These are phyloP conservation scores for Enteromius afrohamiltoni DNA, from an alignment of 2,797 vertebrate species.

Conservation along the genomic window DNA sequence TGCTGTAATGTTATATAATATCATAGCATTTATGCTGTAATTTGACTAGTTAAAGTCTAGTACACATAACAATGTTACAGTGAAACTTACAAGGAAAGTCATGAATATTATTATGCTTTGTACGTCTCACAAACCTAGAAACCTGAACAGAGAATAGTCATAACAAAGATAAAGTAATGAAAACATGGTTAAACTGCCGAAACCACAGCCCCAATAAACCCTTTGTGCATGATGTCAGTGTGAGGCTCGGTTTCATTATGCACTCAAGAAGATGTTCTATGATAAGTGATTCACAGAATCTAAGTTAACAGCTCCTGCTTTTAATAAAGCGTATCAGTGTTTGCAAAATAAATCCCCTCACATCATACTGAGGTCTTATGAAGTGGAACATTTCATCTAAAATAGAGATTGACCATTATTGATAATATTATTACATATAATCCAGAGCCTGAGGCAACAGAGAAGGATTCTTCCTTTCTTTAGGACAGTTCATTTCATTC, in stretches of 20 bases:
- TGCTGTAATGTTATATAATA: background rate
- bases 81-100: background rate
- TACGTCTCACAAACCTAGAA: background rate
- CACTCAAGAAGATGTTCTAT: background rate
- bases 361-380: background rate
- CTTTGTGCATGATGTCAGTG: background rate
- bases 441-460: background rate
- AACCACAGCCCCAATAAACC: background rate
- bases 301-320: background rate
- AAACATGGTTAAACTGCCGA: background rate
- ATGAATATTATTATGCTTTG: background rate
- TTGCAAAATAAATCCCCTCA: background rate
- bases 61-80: background rate
- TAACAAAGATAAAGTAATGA: background rate
- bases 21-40: background rate
- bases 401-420: background rate
- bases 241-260: background rate
- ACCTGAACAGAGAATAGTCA: background rate
- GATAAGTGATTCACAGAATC: background rate
- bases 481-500: background rate
- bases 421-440: background rate
- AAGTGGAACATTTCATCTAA: background rate
- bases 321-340: background rate
- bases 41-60: background rate
- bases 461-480: background rate